A percentile compares a stretch with the other conserved stretches of the same genome.
phyloP scores from a whole-genome alignment of 2,113 vertebrate genomes.

The Odobenus rosmarus region DNA sequence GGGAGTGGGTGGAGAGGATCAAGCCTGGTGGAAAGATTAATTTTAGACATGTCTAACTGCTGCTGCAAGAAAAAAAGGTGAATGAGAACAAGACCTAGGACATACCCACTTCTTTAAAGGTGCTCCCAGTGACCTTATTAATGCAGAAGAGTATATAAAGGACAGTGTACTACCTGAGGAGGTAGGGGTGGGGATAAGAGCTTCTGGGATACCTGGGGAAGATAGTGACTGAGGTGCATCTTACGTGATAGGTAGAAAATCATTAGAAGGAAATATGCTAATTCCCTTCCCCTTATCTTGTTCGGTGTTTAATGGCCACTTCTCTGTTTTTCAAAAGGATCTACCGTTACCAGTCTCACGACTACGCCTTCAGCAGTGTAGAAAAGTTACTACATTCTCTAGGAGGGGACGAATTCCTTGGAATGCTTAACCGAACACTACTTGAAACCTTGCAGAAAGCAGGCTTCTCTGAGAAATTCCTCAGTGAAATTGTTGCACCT shows the following conservation, averaged over 20 bases:
- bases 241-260: neutral
- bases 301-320: constrained; percentile 2
- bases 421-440: constrained; percentile 91
- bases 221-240: neutral
- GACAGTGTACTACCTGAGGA: neutral
- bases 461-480: constrained; percentile 93
- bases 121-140: neutral
- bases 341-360: constrained; percentile 95
- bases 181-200: neutral
- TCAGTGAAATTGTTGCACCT: constrained; percentile 91
- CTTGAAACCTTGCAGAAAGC: constrained; percentile 91
- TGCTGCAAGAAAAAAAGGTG: neutral
- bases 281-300: neutral
- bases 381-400: constrained; percentile 92
- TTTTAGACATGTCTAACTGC: neutral
- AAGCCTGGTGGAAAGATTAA: neutral
- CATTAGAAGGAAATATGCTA: neutral
- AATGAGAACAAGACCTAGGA: neutral
- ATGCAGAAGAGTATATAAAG: neutral
- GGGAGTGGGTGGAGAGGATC: neutral
- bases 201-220: neutral
- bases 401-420: constrained; percentile 88
- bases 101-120: neutral
- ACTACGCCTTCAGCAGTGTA: constrained; percentile 94
- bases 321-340: constrained; percentile 86